These are phyloP conservation scores for Drosophila anomelani DNA, from an alignment of 2,888 invertebrate species.

Conservation along the genomic window DNA sequence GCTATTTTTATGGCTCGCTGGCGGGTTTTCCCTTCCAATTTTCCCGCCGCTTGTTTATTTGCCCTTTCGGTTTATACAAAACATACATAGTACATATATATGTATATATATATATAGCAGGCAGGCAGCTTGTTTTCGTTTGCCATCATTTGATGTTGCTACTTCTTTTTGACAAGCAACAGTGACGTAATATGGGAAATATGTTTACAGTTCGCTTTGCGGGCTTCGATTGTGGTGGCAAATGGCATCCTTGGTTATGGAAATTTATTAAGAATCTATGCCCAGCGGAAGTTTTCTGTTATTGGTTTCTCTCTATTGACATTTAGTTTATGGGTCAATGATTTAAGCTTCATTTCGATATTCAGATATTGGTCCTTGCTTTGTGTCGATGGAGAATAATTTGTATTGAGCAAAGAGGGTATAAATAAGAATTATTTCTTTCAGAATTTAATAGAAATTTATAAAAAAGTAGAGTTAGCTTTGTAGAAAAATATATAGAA, in stretches of 20 bases:
- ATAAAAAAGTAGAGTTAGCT: neutral
- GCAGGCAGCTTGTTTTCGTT: slow-evolving; percentile 30
- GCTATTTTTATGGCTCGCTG: slow-evolving; percentile 74
- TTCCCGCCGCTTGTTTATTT: slow-evolving; percentile 66
- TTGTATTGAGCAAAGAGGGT: neutral
- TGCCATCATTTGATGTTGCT: slow-evolving; percentile 47
- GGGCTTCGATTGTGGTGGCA: slow-evolving; percentile 17
- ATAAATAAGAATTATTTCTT: neutral
- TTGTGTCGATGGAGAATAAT: neutral
- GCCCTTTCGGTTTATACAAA: slow-evolving; percentile 22
- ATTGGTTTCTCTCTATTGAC: slow-evolving; percentile 23
- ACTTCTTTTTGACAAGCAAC: slow-evolving; percentile 44
- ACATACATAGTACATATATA: neutral
- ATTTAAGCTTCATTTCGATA: slow-evolving; percentile 28
- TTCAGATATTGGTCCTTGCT: slow-evolving; percentile 10
- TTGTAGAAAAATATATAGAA: neutral
- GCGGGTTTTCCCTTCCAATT: slow-evolving; percentile 57
- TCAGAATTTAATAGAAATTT: neutral
- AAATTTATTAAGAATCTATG: slow-evolving; percentile 75
- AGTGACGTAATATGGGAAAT: slow-evolving; percentile 78
- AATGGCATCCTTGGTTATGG: slow-evolving; percentile 23
- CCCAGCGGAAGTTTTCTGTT: slow-evolving; percentile 49
- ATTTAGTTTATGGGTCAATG: slow-evolving; percentile 35
- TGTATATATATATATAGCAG: slow-evolving; percentile 12
- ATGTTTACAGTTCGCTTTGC: slow-evolving; percentile 52